Evolutionary conservation across 2,888 invertebrate genomes (phyloP), one percentile per base, ranked within the genome.

Genomic region (Cheilosia soror): DNA sequence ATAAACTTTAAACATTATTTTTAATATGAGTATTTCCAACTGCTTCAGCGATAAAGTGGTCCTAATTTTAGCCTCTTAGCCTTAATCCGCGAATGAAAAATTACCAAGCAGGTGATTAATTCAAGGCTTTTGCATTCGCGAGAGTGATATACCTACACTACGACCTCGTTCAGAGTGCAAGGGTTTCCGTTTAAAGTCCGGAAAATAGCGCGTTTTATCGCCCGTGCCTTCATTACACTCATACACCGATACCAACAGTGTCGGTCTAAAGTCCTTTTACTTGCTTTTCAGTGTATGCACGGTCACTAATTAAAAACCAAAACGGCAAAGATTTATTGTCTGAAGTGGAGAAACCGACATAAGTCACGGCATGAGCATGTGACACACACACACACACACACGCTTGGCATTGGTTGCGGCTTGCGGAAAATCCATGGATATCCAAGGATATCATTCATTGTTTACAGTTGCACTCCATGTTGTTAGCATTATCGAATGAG

Each of bases 401-500:
- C 15, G 20, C 37, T 2, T 42, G 27, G 69, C 62, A 62, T 62
- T 60, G 63, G 53, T 20, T 20, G 20, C 20, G 20, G 37, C 11
- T 76, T 79, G 71, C 80, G 62, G 66, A 75, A 76, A 76, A 71
- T 76, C 79, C 79, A 60, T 65, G 63, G 78, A 78, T 78, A 78
- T 71, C 11, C 81, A 71, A 44, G 80, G 80, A 81, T 81, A 85
- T 85, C 81, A 68, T 72, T 85, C 81, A 72, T 76, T 85, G 80
- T 85, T 85, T 85, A 72, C 85, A 80, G 76, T 80, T 68, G 27
- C 55, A 76, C 44, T 81, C 72, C n/a, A 75, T 77, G 81, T 81
- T 85, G 85, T 81, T 85, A 81, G 85, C 81, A 72, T 81, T 85
- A 85, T 85, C 85, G 68, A 85, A 77, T 68, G 81, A 81, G 80